Conservation (phyloP, 2,888 invertebrate genomes). For the Parasteatoda lunata region DNA sequence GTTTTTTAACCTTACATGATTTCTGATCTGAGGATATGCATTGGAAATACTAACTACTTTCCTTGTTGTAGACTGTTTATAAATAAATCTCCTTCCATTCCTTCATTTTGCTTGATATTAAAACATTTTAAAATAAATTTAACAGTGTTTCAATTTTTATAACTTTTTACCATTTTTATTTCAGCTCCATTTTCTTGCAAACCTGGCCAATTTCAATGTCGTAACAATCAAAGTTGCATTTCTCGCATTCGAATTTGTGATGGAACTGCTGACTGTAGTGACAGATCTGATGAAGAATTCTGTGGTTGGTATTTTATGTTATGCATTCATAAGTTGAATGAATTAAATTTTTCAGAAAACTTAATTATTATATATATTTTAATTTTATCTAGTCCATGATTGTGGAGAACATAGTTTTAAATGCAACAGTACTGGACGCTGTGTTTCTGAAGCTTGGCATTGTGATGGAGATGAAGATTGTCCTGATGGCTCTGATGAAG, state of each 20-base stretch:
- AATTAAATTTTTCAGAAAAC: neutral
- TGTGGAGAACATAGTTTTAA: slow-evolving; percentile 93
- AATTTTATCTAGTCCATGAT: slow-evolving; percentile 78
- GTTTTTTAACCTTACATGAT: no score
- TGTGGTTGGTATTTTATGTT: slow-evolving; percentile 77
- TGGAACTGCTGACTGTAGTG: slow-evolving; percentile 92
- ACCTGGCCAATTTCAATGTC: slow-evolving; percentile 93
- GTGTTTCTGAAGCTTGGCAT: slow-evolving; percentile 91
- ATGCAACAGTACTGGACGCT: slow-evolving; percentile 89
- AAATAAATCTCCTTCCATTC: no score
- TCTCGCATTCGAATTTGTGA: slow-evolving; percentile 95
- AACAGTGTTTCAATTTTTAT: neutral
- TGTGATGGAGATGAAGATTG: slow-evolving; percentile 95
- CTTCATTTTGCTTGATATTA: no score
- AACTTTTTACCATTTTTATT: neutral
- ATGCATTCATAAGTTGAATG: neutral
- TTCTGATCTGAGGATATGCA: no score
- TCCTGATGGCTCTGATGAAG: slow-evolving; percentile 88
- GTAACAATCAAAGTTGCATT: slow-evolving; percentile 84
- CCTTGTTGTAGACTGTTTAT: no score
- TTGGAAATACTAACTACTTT: no score
- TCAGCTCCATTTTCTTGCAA: slow-evolving; percentile 82
- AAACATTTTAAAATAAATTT: neutral
- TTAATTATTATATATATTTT: slow-evolving; percentile 2
- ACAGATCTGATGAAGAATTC: slow-evolving; percentile 87